phyloP scores from a whole-genome alignment of 2,797 vertebrate species.

The Leucoraja ocellata region DNA sequence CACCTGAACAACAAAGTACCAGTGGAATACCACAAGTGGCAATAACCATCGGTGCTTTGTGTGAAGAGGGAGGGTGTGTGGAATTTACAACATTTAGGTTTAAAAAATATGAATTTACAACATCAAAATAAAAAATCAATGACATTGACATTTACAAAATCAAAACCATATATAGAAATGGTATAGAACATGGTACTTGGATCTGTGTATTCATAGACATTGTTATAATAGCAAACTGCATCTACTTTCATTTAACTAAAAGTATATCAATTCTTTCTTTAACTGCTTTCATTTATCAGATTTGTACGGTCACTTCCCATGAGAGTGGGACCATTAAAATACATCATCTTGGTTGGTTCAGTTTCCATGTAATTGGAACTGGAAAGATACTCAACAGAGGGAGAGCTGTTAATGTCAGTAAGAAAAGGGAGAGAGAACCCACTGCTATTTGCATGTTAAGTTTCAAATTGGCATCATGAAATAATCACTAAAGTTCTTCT shows the following conservation, averaged over 20 bases:
- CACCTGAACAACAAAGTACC: background rate
- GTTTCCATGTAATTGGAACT: constrained; percentile 33
- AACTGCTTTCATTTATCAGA: constrained; percentile 1
- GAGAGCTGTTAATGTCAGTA: background rate
- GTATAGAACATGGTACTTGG: background rate
- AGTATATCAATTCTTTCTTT: background rate
- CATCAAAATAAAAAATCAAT: background rate
- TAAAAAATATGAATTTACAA: background rate
- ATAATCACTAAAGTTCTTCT: background rate
- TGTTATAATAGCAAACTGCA: background rate
- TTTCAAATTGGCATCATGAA: constrained; percentile 8
- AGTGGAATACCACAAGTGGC: background rate
- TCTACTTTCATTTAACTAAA: background rate
- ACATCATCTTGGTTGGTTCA: too few relatives aligned
- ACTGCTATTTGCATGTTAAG: background rate
- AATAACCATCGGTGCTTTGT: background rate
- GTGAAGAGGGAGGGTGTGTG: background rate
- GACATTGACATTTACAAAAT: background rate
- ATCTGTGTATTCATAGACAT: background rate
- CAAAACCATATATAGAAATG: background rate
- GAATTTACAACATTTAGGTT: constrained; percentile 5
- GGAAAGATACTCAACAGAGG: constrained; percentile 9
- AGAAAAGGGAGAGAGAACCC: background rate
- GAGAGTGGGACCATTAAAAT: background rate
- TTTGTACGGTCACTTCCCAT: constrained; percentile 21